Conservation (phyloP, 2,888 invertebrate genomes). For the Tromatobia lineatoria region DNA sequence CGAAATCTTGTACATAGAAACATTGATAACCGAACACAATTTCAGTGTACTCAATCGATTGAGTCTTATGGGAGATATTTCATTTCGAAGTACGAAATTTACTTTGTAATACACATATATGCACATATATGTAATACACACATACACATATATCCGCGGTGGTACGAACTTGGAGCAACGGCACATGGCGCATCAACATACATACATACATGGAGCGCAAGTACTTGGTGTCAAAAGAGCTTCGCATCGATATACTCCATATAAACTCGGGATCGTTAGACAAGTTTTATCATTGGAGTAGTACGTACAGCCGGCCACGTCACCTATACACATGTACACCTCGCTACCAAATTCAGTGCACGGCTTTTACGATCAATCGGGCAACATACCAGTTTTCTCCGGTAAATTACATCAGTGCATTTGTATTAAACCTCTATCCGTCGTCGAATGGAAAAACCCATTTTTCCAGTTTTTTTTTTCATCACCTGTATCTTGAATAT, state of each 20-base stretch:
- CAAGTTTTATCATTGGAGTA: conserved; percentile 59
- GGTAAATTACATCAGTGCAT: conserved; percentile 14
- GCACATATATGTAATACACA: background rate
- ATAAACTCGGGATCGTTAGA: conserved; percentile 50
- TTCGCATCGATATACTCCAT: conserved; percentile 28
- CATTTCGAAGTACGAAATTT: conserved; percentile 25
- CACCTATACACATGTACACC: background rate
- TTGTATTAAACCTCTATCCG: background rate
- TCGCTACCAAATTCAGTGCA: conserved; percentile 37
- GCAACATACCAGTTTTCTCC: conserved; percentile 12
- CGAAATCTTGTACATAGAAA: background rate
- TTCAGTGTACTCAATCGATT: background rate
- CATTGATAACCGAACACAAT: background rate
- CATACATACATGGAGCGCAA: conserved; percentile 25
- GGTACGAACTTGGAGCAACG: conserved; percentile 27
- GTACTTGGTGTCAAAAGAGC: conserved; percentile 26
- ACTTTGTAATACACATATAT: conserved; percentile 10
- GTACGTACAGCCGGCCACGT: background rate
- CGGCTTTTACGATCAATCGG: conserved; percentile 27
- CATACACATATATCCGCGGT: conserved; percentile 24
- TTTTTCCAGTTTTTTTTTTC: no score
- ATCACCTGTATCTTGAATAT: background rate
- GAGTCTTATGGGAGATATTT: background rate
- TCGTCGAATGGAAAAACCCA: background rate
- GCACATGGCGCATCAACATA: conserved; percentile 9